A percentile compares a stretch with the other conserved stretches of the same genome.
These are phyloP conservation scores for Stegodyphus dumicola DNA, from an alignment of 1,140 invertebrate genomes.

Conservation along the genomic window DNA sequence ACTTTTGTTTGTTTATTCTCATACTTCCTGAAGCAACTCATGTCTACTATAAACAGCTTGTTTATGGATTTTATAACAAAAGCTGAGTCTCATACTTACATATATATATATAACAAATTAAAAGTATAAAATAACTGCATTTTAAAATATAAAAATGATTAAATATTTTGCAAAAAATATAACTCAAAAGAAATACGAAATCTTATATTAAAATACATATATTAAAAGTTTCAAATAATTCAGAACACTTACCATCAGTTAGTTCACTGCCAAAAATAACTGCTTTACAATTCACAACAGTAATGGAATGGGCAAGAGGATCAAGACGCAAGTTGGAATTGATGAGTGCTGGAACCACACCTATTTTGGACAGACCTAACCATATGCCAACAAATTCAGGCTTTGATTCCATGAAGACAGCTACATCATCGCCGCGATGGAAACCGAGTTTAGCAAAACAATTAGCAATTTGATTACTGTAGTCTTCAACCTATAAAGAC, in stretches of 20 bases:
- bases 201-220: too few relatives aligned
- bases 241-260: constrained; percentile 64
- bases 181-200: too few relatives aligned
- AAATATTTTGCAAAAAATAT: too few relatives aligned
- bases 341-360: constrained; percentile 66
- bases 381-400: constrained; percentile 88
- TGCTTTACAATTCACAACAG: constrained; percentile 65
- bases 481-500: constrained; percentile 73
- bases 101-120: too few relatives aligned
- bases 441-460: constrained; percentile 79
- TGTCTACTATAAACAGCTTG: too few relatives aligned
- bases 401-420: constrained; percentile 85
- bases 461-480: constrained; percentile 81
- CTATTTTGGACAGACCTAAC: constrained; percentile 78
- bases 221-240: too few relatives aligned
- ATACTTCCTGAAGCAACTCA: too few relatives aligned
- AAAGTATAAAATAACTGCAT: too few relatives aligned
- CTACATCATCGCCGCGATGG: constrained; percentile 81
- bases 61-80: too few relatives aligned
- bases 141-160: too few relatives aligned
- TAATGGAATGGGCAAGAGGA: constrained; percentile 65
- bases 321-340: constrained; percentile 66
- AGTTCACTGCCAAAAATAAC: constrained; percentile 64
- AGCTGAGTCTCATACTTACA: too few relatives aligned
- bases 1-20: too few relatives aligned